A percentile compares a stretch with the other conserved stretches of the same genome.
phyloP scores from a whole-genome alignment of 2,797 vertebrate species.

The Enteromius paludinosus region DNA sequence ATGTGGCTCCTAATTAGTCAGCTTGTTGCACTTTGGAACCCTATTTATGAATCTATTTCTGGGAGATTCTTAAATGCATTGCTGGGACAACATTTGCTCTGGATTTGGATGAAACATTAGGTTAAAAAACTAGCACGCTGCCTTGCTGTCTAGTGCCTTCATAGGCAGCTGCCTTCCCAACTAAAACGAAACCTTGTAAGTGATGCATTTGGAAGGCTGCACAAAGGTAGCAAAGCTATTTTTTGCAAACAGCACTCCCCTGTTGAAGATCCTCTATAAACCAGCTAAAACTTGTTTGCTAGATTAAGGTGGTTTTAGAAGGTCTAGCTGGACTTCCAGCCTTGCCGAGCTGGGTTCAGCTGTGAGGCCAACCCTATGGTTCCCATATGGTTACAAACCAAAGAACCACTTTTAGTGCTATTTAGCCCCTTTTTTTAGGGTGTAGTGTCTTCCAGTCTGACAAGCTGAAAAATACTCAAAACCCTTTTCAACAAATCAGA shows the following conservation, averaged over 20 bases:
- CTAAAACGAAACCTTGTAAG: background rate
- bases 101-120: slow-evolving; percentile 26
- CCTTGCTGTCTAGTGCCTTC: background rate
- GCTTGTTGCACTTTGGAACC: slow-evolving; percentile 29
- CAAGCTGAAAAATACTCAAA: background rate
- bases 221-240: slow-evolving; percentile 1
- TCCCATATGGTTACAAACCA: too few relatives aligned
- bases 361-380: background rate
- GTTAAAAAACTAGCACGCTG: slow-evolving; percentile 15
- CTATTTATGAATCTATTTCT: slow-evolving; percentile 16
- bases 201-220: background rate
- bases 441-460: background rate
- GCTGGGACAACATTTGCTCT: background rate
- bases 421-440: too few relatives aligned
- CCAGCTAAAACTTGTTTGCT: background rate
- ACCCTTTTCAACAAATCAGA: background rate
- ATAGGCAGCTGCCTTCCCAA: slow-evolving; percentile 8
- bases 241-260: background rate
- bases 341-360: background rate
- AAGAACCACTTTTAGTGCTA: too few relatives aligned
- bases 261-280: background rate
- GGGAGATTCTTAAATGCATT: slow-evolving; percentile 13
- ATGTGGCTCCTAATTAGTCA: slow-evolving; percentile 32
- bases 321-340: background rate
- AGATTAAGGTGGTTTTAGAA: background rate